Conservation (phyloP, 1,140 invertebrate species). For the Sycophila sp. region DNA sequence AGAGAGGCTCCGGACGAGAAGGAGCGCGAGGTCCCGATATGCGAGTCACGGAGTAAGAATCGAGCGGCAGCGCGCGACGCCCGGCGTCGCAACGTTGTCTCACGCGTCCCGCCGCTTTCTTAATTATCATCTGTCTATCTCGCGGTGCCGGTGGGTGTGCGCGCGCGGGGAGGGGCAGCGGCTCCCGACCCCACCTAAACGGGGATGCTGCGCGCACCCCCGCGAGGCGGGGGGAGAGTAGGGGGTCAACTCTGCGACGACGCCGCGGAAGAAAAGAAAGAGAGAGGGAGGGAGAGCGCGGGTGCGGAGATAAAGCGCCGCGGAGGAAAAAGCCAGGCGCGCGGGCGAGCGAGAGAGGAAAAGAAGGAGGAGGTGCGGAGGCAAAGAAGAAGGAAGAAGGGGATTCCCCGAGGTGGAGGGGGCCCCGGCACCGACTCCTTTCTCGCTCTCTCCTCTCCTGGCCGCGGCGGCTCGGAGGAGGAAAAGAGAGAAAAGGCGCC, state of each 20-base stretch:
- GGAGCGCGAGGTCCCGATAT: slow-evolving; percentile 31
- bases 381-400: slow-evolving; percentile 31
- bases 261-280: slow-evolving; percentile 28
- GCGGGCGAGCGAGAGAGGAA: neutral
- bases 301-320: slow-evolving; percentile 28
- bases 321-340: slow-evolving; percentile 19
- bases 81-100: slow-evolving; percentile 55
- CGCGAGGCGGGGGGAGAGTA: too few relatives aligned
- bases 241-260: neutral
- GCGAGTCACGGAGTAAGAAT: slow-evolving; percentile 51
- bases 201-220: too few relatives aligned
- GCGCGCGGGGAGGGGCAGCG: neutral
- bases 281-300: neutral
- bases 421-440: too few relatives aligned
- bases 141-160: slow-evolving; percentile 52
- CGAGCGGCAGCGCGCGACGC: slow-evolving; percentile 40
- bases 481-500: slow-evolving; percentile 40
- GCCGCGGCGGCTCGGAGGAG: too few relatives aligned
- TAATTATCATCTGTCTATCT: slow-evolving; percentile 68
- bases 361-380: neutral
- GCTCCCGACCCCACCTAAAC: neutral
- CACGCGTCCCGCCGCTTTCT: slow-evolving; percentile 62
- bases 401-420: neutral
- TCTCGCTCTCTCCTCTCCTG: too few relatives aligned
- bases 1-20: neutral